Evolutionary conservation across 2,113 vertebrate species (phyloP), one percentile per base, ranked within the genome.

Genomic region (Mugil cephalus): DNA sequence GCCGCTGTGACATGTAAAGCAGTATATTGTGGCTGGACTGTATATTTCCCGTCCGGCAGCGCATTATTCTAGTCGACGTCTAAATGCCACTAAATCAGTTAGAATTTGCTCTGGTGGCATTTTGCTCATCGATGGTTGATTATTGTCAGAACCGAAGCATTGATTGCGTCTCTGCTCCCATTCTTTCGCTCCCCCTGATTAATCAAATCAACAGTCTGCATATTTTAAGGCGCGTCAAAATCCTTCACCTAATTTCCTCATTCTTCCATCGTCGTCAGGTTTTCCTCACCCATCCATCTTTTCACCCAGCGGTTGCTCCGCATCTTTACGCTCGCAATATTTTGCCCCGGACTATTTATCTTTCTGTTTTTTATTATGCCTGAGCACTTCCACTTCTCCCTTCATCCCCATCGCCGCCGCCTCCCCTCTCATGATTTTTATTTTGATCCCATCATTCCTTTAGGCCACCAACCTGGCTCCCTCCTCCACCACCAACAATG

Each of bases 401-500:
- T 38, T 69, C 74, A 61, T 74, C 68, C 21, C 79, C 85, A 62
- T 88, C 73, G 50, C 35, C 73, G 50, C 35, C 54, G 17, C 36
- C 61, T 86, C 74, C 86, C 77, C 74, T 69, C 81, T 93, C 87
- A 91, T 91, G 80, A 82, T 74, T 92, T 88, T 94, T 92, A 94
- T 95, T 89, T 96, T 94, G 90, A 90, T 95, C 94, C 95, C 95
- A 5, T 92, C 94, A 88, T 94, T 95, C 94, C 95, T 96, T 94
- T 94, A 98, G 97, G 95, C 95, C 94, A 92, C 94, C 95, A 95
- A 92, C 95, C 93, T 96, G 95, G 96, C 95, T 96, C 95, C 96
- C 95, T 95, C 96, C 94, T 96, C 96, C 95, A 95, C 96, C 95
- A 95, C 95, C 95, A 96, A 94, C 95, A 97, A 96, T 95, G 96